phyloP scores from a whole-genome alignment of 2,888 invertebrate species.

The Agapetus fuscipes region DNA sequence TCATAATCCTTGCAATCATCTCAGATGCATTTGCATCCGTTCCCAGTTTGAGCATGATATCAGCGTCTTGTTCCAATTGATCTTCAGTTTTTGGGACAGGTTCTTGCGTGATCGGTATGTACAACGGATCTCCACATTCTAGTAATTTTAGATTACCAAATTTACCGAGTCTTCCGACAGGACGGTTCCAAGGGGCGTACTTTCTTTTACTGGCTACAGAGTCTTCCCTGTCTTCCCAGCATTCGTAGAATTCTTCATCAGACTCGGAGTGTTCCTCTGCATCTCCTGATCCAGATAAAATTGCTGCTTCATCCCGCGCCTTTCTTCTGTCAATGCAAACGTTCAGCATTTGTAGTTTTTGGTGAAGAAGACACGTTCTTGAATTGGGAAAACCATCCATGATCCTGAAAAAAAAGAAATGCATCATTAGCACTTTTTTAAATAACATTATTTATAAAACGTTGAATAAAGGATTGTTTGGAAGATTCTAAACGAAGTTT shows the following conservation, averaged over 20 bases:
- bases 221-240: conserved; percentile 47
- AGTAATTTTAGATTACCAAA: conserved; percentile 58
- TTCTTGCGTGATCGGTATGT: conserved; percentile 80
- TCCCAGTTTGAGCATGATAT: conserved; percentile 79
- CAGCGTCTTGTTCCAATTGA: conserved; percentile 87
- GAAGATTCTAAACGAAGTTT: no score
- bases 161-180: conserved; percentile 61
- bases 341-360: conserved; percentile 86
- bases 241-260: conserved; percentile 77
- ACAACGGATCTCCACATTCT: conserved; percentile 59
- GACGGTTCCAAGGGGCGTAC: conserved; percentile 48
- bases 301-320: conserved; percentile 36
- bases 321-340: conserved; percentile 62
- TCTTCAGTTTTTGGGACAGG: conserved; percentile 97
- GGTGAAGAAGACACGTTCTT: conserved; percentile 82
- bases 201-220: conserved; percentile 26
- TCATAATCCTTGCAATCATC: conserved; percentile 87
- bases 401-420: conserved; percentile 58
- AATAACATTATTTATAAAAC: no score
- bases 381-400: conserved; percentile 78
- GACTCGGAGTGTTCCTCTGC: conserved; percentile 36
- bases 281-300: conserved; percentile 30
- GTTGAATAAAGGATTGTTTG: no score
- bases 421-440: no score
- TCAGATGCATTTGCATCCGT: conserved; percentile 76